Percentiles rank a stretch among this genome's conserved stretches.
phyloP scores from a whole-genome alignment of 2,797 vertebrate species.

The Parauchenoglanis ngamensis region DNA sequence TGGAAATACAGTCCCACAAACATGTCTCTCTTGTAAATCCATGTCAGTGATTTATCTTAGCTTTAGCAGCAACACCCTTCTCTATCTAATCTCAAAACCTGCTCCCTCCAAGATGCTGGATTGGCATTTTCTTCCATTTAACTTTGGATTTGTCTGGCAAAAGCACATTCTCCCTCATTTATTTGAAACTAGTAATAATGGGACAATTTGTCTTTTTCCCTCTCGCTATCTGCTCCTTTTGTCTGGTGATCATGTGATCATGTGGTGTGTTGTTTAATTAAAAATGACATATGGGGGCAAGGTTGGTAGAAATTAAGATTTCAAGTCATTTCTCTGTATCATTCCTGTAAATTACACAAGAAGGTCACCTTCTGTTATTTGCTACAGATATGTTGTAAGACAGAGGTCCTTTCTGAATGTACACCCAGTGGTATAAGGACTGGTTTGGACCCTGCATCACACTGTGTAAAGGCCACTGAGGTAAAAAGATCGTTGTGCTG shows the following conservation, averaged over 20 bases:
- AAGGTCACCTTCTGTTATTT: constrained; percentile 15
- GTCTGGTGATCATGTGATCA: background rate
- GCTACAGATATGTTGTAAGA: background rate
- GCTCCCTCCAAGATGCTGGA: constrained; percentile 8
- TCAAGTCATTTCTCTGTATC: constrained; percentile 1
- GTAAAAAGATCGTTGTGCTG: constrained; percentile 22
- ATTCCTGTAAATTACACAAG: constrained; percentile 5
- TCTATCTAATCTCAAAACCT: constrained; percentile 41
- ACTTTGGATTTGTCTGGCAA: constrained; percentile 39
- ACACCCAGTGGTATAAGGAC: background rate
- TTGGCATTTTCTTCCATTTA: constrained; percentile 32
- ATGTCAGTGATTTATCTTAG: constrained; percentile 49
- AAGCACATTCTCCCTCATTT: constrained; percentile 31
- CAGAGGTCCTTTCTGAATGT: background rate
- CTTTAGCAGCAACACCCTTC: constrained; percentile 23
- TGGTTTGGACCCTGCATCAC: background rate
- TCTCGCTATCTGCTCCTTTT: background rate
- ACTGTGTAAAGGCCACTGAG: background rate
- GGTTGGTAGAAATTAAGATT: background rate
- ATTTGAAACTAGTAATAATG: constrained; percentile 31
- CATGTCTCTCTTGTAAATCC: constrained; percentile 35
- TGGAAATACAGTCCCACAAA: constrained; percentile 28
- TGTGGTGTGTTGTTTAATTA: constrained; percentile 20
- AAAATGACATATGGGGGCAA: constrained; percentile 6
- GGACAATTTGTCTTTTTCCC: constrained; percentile 16